Base-by-base conservation (phyloP, 1,140 invertebrate genomes). In the Caenorhabditis tropicalis region DNA sequence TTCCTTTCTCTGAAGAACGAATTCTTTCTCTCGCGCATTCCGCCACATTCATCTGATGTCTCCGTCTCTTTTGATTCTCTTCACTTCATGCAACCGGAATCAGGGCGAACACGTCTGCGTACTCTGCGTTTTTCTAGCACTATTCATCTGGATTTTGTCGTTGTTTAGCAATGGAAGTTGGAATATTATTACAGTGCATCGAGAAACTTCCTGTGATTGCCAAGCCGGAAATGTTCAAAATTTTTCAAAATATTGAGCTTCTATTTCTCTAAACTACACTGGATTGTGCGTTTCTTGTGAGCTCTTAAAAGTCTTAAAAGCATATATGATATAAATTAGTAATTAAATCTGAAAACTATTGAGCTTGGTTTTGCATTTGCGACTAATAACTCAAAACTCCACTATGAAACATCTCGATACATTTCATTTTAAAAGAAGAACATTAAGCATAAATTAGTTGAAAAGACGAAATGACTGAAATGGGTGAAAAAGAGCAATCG, bases 61-160 rank as follows among this genome's bases (percentile, higher is more conserved):
- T 58, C 7, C 31, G 58, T 33, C 58, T 65, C 58, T n/a, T n/a
- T 1, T n/a, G 58, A 65, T 65, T 65, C 58, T 7, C n/a, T 33
- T 19, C 27, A 12, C 33, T 74, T 6, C 33, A 21, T 46, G 3
- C 21, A 7, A 74, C 33, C 33, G 33, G 36, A 74, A 74, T 74
- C 65, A 74, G 65, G 36, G 36, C 33, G 36, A 74, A 43, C 65
- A 74, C n/a, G 65, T 43, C 65, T 74, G 65, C 65, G 65, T 46
- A 24, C 65, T 46, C 16, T n/a, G n/a, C n/a, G 12, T n/a, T 10
- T 36, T 65, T 65, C 29, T 4, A 33, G 29, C 24, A 65, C 29
- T 36, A 39, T 74, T 46, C 10, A 12, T 33, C 29, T n/a, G 58
- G 31, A 36, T 33, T 12, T 33, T 36, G 58, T 33, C 29, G 53